Evolutionary conservation across 2,797 vertebrate genomes (phyloP).

Genomic region (Rousettus madagascariensis): DNA sequence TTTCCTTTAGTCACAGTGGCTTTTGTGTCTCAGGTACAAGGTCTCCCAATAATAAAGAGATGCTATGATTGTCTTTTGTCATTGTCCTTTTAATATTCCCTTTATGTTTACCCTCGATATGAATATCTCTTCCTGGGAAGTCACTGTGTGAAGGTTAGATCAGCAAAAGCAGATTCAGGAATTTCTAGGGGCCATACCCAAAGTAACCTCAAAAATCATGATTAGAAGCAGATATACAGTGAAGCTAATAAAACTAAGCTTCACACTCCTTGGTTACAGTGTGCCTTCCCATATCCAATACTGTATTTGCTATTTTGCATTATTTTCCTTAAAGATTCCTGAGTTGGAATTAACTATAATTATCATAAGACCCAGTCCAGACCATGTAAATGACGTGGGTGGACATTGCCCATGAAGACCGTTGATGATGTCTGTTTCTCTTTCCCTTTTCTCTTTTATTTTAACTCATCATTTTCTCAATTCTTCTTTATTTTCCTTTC

Average conservation of each 20-base stretch:
- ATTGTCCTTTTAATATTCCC: not conserved
- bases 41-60: not conserved
- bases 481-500: not conserved
- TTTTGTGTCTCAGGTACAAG: not conserved
- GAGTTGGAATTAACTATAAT: not conserved
- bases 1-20: not conserved
- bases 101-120: not conserved
- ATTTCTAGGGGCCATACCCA: not conserved
- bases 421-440: not conserved
- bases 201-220: not conserved
- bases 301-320: not conserved
- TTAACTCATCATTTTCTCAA: not conserved
- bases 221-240: not conserved
- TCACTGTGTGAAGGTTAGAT: not conserved
- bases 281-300: not conserved
- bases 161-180: not conserved
- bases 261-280: not conserved
- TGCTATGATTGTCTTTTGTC: not conserved
- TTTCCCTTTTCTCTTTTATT: not conserved
- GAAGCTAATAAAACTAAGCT: not conserved
- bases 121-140: not conserved
- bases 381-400: not conserved
- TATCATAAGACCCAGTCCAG: not conserved
- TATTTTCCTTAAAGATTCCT: not conserved
- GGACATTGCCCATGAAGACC: not conserved